phyloP scores from a whole-genome alignment of 2,797 vertebrate genomes.

The Mormyrus proboscirostris region DNA sequence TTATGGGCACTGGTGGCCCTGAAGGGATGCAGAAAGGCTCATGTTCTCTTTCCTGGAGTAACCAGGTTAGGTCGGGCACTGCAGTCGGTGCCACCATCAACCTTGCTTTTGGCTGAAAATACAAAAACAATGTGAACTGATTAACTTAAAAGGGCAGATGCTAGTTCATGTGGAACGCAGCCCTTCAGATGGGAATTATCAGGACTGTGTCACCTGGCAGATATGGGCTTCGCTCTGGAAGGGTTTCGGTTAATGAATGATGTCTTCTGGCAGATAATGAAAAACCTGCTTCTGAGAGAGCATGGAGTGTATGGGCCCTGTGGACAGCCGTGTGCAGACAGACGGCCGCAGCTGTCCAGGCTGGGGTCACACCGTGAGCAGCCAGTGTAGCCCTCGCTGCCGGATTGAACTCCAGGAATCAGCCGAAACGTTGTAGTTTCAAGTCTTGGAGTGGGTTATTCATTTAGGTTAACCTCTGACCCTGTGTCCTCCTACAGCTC shows the following conservation, averaged over 20 bases:
- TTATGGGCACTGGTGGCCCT: neutral
- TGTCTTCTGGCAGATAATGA: neutral
- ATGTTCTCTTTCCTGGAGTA: neutral
- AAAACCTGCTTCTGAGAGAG: neutral
- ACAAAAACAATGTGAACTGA: neutral
- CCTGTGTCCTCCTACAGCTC: neutral
- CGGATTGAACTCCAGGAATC: neutral
- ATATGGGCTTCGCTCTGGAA: neutral
- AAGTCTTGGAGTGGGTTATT: neutral
- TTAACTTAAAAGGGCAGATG: neutral
- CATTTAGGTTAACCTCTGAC: neutral
- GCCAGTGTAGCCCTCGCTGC: neutral
- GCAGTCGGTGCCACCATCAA: neutral
- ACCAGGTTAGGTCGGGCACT: neutral
- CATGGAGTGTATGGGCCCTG: neutral
- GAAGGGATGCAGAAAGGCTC: neutral
- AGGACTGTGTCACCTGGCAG: neutral
- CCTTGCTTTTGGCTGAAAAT: neutral
- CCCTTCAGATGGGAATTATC: neutral
- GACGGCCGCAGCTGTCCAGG: neutral
- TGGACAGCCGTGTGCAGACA: neutral
- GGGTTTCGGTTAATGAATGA: conserved; percentile 5
- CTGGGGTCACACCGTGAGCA: neutral
- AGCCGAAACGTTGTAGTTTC: neutral
- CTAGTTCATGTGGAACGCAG: neutral